These are phyloP conservation scores for Pyralis farinalis DNA, from an alignment of 2,888 invertebrate species.

Conservation along the genomic window DNA sequence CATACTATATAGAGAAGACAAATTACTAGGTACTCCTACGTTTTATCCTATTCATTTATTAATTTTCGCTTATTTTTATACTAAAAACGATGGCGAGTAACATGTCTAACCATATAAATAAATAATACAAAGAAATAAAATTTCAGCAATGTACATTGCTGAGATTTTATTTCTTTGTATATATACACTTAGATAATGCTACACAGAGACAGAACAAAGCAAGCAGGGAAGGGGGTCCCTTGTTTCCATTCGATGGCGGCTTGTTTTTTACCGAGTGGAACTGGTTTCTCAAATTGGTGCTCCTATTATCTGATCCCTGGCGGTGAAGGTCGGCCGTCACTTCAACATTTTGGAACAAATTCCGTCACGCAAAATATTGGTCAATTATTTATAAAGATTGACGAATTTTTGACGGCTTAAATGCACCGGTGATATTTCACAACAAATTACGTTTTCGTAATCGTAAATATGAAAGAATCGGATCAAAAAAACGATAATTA, in stretches of 20 bases:
- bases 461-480: neutral
- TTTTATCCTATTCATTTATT: too few relatives aligned
- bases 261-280: slow-evolving; percentile 60
- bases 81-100: too few relatives aligned
- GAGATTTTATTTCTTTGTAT: too few relatives aligned
- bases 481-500: too few relatives aligned
- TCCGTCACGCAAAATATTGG: slow-evolving; percentile 76
- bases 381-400: slow-evolving; percentile 36
- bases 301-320: slow-evolving; percentile 72
- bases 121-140: slow-evolving; percentile 5
- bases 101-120: too few relatives aligned
- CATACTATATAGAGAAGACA: too few relatives aligned
- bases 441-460: neutral
- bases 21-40: too few relatives aligned
- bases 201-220: slow-evolving; percentile 50
- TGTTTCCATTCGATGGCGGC: slow-evolving; percentile 56
- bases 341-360: slow-evolving; percentile 67
- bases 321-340: slow-evolving; percentile 71
- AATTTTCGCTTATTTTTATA: too few relatives aligned
- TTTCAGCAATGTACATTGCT: neutral
- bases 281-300: slow-evolving; percentile 75
- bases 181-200: slow-evolving; percentile 13
- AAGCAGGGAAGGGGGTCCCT: slow-evolving; percentile 48
- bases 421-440: neutral
- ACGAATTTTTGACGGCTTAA: slow-evolving; percentile 22